phyloP scores from a whole-genome alignment of 2,113 vertebrate species.

The Gambusia holbrooki region DNA sequence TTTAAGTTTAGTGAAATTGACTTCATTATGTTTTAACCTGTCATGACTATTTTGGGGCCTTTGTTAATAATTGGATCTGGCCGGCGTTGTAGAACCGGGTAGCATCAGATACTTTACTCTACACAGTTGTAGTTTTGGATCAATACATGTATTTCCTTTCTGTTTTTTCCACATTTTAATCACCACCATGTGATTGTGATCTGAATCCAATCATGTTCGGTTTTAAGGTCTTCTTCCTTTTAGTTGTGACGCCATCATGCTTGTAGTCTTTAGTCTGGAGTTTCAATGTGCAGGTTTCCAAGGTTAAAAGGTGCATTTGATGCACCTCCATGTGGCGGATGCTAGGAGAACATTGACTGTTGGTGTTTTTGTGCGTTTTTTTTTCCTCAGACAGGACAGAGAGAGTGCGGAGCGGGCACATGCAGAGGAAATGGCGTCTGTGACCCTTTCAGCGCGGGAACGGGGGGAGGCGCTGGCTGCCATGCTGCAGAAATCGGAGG shows the following conservation, averaged over 20 bases:
- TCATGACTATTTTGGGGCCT: too few relatives aligned
- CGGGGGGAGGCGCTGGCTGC: conserved; percentile 88
- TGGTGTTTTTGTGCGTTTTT: neutral
- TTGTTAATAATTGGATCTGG: too few relatives aligned
- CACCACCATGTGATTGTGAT: neutral
- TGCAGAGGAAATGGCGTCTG: conserved; percentile 83
- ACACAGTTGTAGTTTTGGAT: too few relatives aligned
- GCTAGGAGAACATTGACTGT: neutral
- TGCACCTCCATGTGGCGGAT: neutral
- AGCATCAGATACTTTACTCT: too few relatives aligned
- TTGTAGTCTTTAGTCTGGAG: neutral
- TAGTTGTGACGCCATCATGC: neutral
- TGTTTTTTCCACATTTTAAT: neutral
- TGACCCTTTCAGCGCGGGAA: conserved; percentile 85
- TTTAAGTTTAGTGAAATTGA: too few relatives aligned
- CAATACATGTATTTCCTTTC: too few relatives aligned
- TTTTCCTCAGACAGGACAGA: conserved; percentile 85
- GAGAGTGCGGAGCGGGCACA: conserved; percentile 84
- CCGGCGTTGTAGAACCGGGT: too few relatives aligned
- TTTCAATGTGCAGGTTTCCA: too few relatives aligned
- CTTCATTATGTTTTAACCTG: too few relatives aligned
- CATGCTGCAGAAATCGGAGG: conserved; percentile 90
- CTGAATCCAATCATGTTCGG: neutral
- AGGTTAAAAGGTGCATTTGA: neutral
- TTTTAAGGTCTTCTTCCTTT: neutral